These are phyloP conservation scores for Lamproptera curius DNA, from an alignment of 2,888 invertebrate genomes.

Conservation along the genomic window DNA sequence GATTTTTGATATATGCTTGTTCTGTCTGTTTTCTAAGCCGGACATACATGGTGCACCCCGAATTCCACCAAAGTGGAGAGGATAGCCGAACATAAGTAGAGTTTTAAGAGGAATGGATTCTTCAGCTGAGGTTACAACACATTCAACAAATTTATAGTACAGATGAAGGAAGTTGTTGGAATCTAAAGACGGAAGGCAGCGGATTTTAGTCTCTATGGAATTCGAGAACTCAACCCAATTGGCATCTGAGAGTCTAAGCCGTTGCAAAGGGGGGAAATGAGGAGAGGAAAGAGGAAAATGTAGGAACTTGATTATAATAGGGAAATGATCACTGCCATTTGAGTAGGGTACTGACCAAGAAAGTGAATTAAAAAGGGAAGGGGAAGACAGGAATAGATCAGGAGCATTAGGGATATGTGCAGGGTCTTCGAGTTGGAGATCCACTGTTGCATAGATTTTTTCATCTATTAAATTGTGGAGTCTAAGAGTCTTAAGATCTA, in stretches of 20 bases:
- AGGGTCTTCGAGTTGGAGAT: too few relatives aligned
- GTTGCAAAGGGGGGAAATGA: too few relatives aligned
- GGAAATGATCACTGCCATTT: slow-evolving; percentile 4
- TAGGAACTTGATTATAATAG: not conserved
- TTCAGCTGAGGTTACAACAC: not conserved
- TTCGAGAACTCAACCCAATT: not conserved
- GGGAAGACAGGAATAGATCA: too few relatives aligned
- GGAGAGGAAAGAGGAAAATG: not conserved
- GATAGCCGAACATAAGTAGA: not conserved
- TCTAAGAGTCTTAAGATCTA: too few relatives aligned
- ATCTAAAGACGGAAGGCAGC: not conserved
- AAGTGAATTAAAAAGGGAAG: too few relatives aligned
- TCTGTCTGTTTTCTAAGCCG: not conserved
- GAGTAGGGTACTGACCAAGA: not conserved
- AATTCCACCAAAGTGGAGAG: not conserved
- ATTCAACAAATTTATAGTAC: too few relatives aligned
- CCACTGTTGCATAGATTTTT: too few relatives aligned
- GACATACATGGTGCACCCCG: not conserved
- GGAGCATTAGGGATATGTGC: too few relatives aligned
- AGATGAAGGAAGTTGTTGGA: not conserved
- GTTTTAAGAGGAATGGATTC: not conserved
- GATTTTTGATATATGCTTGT: too few relatives aligned
- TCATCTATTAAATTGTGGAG: too few relatives aligned
- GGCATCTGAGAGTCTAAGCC: not conserved
- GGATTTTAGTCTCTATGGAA: not conserved